Base-by-base conservation (phyloP, 2,797 vertebrate species). In the Pseudochirops cupreus region DNA sequence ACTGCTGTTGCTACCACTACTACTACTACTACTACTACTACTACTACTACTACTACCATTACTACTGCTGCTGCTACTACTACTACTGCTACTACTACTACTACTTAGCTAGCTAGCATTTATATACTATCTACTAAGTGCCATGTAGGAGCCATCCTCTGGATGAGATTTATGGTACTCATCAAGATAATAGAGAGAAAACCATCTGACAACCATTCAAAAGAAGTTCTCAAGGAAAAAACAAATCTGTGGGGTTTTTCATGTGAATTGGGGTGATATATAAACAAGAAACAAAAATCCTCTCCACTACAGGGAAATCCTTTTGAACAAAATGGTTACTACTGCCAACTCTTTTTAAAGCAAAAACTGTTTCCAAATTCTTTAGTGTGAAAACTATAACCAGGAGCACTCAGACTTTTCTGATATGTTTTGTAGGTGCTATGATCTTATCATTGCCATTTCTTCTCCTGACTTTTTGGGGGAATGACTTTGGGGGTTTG, bases 301-400 rank as follows among this genome's bases (percentile, higher is more conserved):
- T 46, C 7, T 82, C 7, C 12, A 31, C 91, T 62, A 82, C 91
- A 95, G 56, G 91, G 94, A 96, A 96, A 98, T 98, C 98, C 98
- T 99, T 99, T 99, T 99, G 99, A 99, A 99, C 99, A 99, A 99
- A 99, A 99, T 99, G 99, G 99, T 99, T 98, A 97, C 98, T 98
- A 98, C 96, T 95, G 1, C 97, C 96, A 97, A 98, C 98, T 98
- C 99, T 99, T 99, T 57, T 98, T 98, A 98, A 87, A 97, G 96
- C 94, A 98, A 98, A 98, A 98, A 98, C 98, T 98, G 95, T 98
- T 98, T 98, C 96, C 90, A 98, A 97, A 98, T 96, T 98, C 98
- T 98, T 98, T 99, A 98, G 98, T 99, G 99, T 99, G 98, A 98
- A 98, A 99, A 98, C 95, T 97, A 96, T 99, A 98, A 98, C 98